phyloP scores from a whole-genome alignment of 1,140 invertebrate species.

The Ceratosolen solmsi region DNA sequence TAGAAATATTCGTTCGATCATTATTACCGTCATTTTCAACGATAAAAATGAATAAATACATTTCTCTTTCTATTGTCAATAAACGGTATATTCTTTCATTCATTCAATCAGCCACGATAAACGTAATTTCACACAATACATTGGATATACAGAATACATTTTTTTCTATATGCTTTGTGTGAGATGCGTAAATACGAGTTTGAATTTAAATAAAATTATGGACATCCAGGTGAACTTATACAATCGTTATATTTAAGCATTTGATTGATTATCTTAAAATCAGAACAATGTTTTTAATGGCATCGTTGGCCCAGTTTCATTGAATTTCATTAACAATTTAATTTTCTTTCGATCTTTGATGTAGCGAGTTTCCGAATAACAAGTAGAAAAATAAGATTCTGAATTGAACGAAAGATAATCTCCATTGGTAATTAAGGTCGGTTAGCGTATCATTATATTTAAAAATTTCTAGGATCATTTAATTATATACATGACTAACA shows the following conservation, averaged over 20 bases:
- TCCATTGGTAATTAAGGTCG: neutral
- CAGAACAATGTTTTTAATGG: neutral
- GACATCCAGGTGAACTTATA: neutral
- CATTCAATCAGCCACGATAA: no score
- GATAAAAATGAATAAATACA: no score
- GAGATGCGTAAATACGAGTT: no score
- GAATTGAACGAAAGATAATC: neutral
- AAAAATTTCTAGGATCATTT: neutral
- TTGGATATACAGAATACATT: no score
- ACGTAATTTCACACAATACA: no score
- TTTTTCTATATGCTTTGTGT: no score
- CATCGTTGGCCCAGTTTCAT: neutral
- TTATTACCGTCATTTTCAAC: no score
- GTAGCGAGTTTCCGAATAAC: neutral
- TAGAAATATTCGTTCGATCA: no score
- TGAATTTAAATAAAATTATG: no score
- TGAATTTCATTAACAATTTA: neutral
- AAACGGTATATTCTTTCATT: no score
- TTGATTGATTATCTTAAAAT: conserved; percentile 8
- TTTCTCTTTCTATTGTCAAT: no score
- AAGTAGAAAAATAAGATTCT: neutral
- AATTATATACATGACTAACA: no score
- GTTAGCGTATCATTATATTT: neutral
- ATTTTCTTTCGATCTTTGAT: neutral
- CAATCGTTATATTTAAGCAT: neutral